Base-by-base conservation (phyloP, 2,797 vertebrate genomes). In the Sarcoramphus papa region DNA sequence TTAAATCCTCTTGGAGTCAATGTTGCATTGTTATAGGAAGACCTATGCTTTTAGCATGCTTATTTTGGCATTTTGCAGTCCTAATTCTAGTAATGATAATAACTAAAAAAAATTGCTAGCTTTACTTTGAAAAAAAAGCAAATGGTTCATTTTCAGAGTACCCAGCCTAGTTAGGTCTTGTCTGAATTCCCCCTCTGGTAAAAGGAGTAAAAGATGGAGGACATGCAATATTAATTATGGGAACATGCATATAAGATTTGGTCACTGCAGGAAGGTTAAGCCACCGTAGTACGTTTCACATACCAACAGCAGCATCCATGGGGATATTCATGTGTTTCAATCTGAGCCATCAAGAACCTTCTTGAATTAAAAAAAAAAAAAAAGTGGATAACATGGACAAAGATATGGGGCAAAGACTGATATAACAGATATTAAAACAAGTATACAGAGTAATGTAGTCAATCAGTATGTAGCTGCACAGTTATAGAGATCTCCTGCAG, bases 1-100 rank as follows among this genome's bases (percentile, higher is more conserved):
- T 82, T 94, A 94, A 95, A 90, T 72, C 81, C 69, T 94, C 64
- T 93, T 96, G 86, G 72, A 97, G 59, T 94, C 87, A 72, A 91
- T 89, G 77, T 77, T 91, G n/a, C 27, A n/a, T 92, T 91, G 35
- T 59, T 88, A 30, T 64, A 93, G 6, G 20, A 90, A 90, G 59
- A 83, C 1, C 19, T 68, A 65, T 54, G 50, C 37, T 95, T 95
- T 82, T 84, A 79, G 24, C 47, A 33, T 88, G 64, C 54, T 95
- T 95, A 59, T 64, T 93, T 93, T 85, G 79, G 24, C 48, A 93
- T 91, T 97, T 93, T 72, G 56, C 72, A 85, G 67, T 77, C 45
- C 25, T 79, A 79, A 76, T 63, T 91, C 68, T 70, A 92, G 64
- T 81, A 85, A 53, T 56, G 41, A 68, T 57, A 84, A 80, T 75